A percentile compares a stretch with the other conserved stretches of the same genome.
phyloP scores from a whole-genome alignment of 2,888 invertebrate genomes.

The Pilophorus perplexus region DNA sequence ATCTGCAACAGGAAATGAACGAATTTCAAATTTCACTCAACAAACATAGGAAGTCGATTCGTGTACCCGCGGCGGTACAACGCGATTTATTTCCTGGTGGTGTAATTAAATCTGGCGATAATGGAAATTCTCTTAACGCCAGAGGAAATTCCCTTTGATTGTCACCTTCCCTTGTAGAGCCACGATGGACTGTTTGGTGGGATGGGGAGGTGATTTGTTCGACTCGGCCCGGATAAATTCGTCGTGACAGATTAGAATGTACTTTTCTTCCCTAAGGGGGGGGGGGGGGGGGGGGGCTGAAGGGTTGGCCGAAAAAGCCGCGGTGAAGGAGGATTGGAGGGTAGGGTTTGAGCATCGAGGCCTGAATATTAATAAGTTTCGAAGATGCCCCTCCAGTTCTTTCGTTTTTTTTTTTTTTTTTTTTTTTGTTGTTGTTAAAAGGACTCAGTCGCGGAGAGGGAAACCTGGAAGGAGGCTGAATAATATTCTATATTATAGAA shows the following conservation, averaged over 20 bases:
- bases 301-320: too few species aligned
- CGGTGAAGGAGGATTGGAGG: too few species aligned
- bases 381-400: slow-evolving; percentile 22
- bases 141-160: slow-evolving; percentile 13
- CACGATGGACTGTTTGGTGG: not conserved
- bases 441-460: too few species aligned
- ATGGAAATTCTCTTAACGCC: too few species aligned
- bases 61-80: not conserved
- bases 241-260: slow-evolving; percentile 26
- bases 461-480: too few species aligned
- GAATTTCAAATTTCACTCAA: too few species aligned
- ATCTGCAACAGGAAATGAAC: slow-evolving; percentile 43
- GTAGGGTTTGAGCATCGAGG: too few species aligned
- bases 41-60: not conserved
- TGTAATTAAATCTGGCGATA: too few species aligned
- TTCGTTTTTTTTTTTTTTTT: too few species aligned
- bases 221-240: slow-evolving; percentile 26
- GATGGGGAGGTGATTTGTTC: slow-evolving; percentile 18
- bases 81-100: not conserved
- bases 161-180: slow-evolving; percentile 8
- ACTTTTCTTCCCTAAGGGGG: slow-evolving; percentile 12
- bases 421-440: too few species aligned
- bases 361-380: slow-evolving; percentile 29
- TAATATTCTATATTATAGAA: too few species aligned
- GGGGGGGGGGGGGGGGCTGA: too few species aligned